Evolutionary conservation across 2,888 invertebrate genomes (phyloP).

Genomic region (Stenoptilia bipunctidactyla): DNA sequence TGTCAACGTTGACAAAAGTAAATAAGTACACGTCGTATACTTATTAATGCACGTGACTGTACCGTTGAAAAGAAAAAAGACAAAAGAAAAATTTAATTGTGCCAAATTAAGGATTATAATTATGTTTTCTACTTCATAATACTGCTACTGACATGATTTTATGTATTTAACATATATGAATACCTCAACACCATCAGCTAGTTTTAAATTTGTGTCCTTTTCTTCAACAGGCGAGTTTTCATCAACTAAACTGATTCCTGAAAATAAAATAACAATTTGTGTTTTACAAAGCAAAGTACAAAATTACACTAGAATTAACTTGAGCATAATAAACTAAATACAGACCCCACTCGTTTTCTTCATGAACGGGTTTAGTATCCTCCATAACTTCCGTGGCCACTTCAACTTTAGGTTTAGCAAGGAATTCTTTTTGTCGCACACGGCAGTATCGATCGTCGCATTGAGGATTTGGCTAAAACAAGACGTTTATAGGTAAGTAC

Average conservation of each 20-base stretch:
- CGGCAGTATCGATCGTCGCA: constrained; percentile 90
- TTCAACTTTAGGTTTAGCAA: constrained; percentile 67
- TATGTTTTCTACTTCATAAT: too few relatives aligned
- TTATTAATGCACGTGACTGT: too few relatives aligned
- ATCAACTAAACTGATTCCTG: constrained; percentile 77
- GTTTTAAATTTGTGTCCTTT: constrained; percentile 38
- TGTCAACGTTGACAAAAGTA: too few relatives aligned
- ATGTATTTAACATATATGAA: too few relatives aligned
- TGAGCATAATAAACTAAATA: constrained; percentile 6
- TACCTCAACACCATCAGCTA: constrained; percentile 61
- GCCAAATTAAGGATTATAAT: too few relatives aligned
- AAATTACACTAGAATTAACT: background rate
- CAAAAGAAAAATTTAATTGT: too few relatives aligned
- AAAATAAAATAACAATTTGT: constrained; percentile 7
- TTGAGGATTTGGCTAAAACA: constrained; percentile 81
- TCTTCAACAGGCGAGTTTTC: constrained; percentile 76
- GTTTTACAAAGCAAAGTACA: background rate
- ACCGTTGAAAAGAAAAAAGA: too few relatives aligned
- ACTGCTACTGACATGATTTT: too few relatives aligned
- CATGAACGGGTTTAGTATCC: constrained; percentile 77
- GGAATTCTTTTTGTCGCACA: constrained; percentile 74
- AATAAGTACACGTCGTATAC: too few relatives aligned
- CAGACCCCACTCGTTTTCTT: constrained; percentile 93
- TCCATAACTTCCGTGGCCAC: constrained; percentile 63
- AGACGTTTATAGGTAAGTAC: too few relatives aligned